A percentile compares a stretch with the other conserved stretches of the same genome.
These are phyloP conservation scores for Blastobasis adustella DNA, from an alignment of 2,888 invertebrate genomes.

Conservation along the genomic window DNA sequence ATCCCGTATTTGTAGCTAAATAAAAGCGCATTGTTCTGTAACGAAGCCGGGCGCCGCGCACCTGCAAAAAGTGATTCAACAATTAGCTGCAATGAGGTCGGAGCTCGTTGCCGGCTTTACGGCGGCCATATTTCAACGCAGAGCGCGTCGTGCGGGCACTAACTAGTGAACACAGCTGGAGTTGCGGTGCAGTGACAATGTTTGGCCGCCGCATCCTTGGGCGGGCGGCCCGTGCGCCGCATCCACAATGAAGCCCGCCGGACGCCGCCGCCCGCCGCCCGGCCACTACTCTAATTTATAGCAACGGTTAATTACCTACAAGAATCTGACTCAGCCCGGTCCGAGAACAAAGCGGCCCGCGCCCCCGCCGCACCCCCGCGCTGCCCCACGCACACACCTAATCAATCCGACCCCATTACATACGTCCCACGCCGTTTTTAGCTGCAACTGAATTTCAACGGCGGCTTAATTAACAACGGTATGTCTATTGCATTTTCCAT, in stretches of 20 bases:
- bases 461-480: no score
- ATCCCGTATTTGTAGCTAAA: no score
- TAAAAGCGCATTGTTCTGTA: neutral
- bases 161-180: constrained; percentile 62
- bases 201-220: constrained; percentile 54
- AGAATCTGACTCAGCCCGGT: constrained; percentile 49
- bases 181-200: constrained; percentile 60
- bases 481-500: constrained; percentile 1
- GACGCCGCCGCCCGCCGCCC: constrained; percentile 14
- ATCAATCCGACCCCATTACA: constrained; percentile 11
- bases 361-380: constrained; percentile 24
- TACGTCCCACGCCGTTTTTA: no score
- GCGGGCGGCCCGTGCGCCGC: constrained; percentile 36
- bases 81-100: neutral
- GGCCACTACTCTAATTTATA: constrained; percentile 52
- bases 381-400: constrained; percentile 22
- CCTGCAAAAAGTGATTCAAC: neutral
- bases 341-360: constrained; percentile 31
- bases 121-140: constrained; percentile 48
- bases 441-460: no score
- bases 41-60: neutral
- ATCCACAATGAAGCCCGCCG: constrained; percentile 50
- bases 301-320: constrained; percentile 62
- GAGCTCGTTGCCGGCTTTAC: constrained; percentile 25
- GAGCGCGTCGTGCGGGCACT: constrained; percentile 47